Base-by-base conservation (phyloP, 2,113 vertebrate genomes). In the human (Homo sapiens) region DNA sequence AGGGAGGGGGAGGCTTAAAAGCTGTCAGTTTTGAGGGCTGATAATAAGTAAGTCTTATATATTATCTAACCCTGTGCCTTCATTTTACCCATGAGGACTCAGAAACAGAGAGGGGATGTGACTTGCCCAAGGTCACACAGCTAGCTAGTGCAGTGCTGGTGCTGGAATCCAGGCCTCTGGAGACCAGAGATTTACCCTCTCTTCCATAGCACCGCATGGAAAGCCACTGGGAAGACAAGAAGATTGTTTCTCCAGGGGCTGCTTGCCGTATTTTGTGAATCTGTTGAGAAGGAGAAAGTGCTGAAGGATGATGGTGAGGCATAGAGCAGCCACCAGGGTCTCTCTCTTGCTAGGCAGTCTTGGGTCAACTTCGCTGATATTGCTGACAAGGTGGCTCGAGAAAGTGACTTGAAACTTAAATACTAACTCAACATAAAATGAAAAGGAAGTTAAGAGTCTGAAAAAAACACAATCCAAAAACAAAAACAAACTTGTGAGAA, bases 361-460 rank as follows among this genome's bases (percentile, higher is more conserved):
- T 14, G 27, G 45, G 50, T 7, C n/a, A 55, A 13, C 48, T 35
- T 50, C 2, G 17, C 22, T 91, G 25, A 89, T 40, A 45, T 64
- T 90, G 70, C 23, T 87, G 87, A 92, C 27, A 66, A 66, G 35
- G 27, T 89, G 79, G 13, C 48, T 48, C 45, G 66, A 40, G 59
- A 94, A 75, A 66, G 35, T 22, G 68, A 95, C 48, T 57, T 72
- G 81, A 57, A 92, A 79, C 91, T 50, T 80, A 80, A 90, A 72
- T 55, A 75, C 6, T n/a, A 80, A 75, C 38, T 80, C 78, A 81
- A 73, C 25, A 50, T 30, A 86, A 90, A 95, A 75, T 75, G 32
- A 75, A 94, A 94, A 95, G 68, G 59, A 92, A 88, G 76, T 78
- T 20, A 94, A 72, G n/a, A 90, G 25, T 72, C 5, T 79, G 52